Evolutionary conservation across 2,797 vertebrate species (phyloP), one percentile per base, ranked within the genome.

Genomic region (Coregonus suidteri): DNA sequence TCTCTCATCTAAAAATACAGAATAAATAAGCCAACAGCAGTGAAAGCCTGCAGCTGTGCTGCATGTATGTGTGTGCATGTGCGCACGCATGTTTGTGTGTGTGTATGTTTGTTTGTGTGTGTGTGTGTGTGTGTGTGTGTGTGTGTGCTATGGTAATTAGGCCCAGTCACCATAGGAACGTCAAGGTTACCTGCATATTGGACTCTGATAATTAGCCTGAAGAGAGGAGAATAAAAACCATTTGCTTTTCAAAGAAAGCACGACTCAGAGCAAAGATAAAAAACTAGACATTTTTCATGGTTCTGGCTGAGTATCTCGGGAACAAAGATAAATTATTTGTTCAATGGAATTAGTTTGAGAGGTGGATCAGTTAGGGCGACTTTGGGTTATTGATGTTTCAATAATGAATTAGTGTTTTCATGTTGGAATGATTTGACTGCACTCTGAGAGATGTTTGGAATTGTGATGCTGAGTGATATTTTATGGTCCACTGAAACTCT

Each of bases 161-260:
- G 88, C 84, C 59, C 56, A 25, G 68, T 88, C 84, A 77, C 11
- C 79, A 18, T 79, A 88, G 71, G 83, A 86, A 89, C 34, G 87
- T 80, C 91, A 89, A 89, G 90, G 90, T 87, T 88, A 91, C 88
- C 89, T 90, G 83, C 88, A 86, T 87, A 83, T 84, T 77, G 85
- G 81, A 83, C 82, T 75, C 75, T 79, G 87, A 18, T 87, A 86
- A 91, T 91, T 87, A 88, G 75, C 4, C 20, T 52, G 34, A 66
- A 66, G 30, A 35, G 65, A 30, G 6, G 5, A 68, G 37, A 68
- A 41, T 34, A 14, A 18, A 68, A 34, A 35, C 4, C 13, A 14
- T 68, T 68, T 14, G 14, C 25, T 31, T 37, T 35, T 37, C 66
- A 35, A 16, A 35, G 31, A 68, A 16, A 83, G 80, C 83, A 84